Percentiles rank a stretch among this genome's conserved stretches.
phyloP scores from a whole-genome alignment of 2,888 invertebrate species.

The Tiliacea citrago region DNA sequence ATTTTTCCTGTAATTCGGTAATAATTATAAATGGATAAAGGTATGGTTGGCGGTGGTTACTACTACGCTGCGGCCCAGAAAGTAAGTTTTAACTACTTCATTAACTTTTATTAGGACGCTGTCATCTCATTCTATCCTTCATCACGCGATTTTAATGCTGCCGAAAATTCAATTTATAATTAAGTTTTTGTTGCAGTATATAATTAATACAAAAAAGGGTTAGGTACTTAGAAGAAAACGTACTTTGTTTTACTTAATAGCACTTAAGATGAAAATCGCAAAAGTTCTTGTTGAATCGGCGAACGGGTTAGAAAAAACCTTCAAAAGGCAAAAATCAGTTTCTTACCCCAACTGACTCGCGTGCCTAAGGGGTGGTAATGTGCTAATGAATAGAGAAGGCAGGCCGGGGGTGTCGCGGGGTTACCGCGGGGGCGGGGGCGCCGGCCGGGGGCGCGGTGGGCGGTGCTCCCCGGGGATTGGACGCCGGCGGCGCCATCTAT shows the following conservation, averaged over 20 bases:
- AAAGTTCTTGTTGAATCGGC: slow-evolving; percentile 52
- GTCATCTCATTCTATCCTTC: neutral
- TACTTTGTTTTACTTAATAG: slow-evolving; percentile 5
- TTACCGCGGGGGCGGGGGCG: slow-evolving; percentile 66
- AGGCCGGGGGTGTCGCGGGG: slow-evolving; percentile 73
- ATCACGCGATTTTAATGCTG: neutral
- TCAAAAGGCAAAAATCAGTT: slow-evolving; percentile 84
- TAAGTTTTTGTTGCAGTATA: neutral
- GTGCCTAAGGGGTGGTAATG: slow-evolving; percentile 88
- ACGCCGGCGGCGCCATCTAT: slow-evolving; percentile 88
- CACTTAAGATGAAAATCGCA: slow-evolving; percentile 24
- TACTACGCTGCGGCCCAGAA: neutral
- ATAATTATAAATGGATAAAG: neutral
- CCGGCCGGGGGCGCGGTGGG: slow-evolving; percentile 76
- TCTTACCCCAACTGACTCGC: slow-evolving; percentile 80
- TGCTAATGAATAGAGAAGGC: slow-evolving; percentile 89
- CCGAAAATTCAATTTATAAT: neutral
- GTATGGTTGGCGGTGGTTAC: too few species aligned
- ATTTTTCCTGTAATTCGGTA: neutral
- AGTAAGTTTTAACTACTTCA: neutral
- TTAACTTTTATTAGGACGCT: neutral
- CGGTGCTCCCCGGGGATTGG: slow-evolving; percentile 89
- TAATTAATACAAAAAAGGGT: neutral
- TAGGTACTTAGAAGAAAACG: neutral
- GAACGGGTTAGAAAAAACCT: slow-evolving; percentile 69